A percentile compares a stretch with the other conserved stretches of the same genome.
Evolutionary conservation across 2,113 vertebrate genomes (phyloP).

Genomic region (Leiothrix lutea): DNA sequence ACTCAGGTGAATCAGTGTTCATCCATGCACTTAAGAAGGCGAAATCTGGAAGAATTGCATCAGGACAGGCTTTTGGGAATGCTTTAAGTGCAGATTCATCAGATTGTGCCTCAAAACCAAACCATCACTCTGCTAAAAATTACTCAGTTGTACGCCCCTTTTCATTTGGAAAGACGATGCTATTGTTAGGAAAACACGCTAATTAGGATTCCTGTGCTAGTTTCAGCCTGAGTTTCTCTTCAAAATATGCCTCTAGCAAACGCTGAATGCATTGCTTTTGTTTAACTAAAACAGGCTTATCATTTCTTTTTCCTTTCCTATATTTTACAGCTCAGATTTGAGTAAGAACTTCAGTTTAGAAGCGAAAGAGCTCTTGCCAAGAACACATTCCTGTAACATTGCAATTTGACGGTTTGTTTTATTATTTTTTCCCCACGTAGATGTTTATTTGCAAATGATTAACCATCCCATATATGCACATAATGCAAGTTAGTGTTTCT

Average conservation of each 20-base stretch:
- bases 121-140: constrained; percentile 3
- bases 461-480: neutral
- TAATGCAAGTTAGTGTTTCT: neutral
- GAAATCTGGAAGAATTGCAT: neutral
- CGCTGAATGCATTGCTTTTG: constrained; percentile 42
- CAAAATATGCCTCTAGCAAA: constrained; percentile 37
- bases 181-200: neutral
- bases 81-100: neutral
- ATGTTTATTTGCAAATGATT: constrained; percentile 53
- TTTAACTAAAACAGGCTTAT: constrained; percentile 47
- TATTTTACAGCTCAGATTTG: constrained; percentile 15
- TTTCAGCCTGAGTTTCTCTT: constrained; percentile 37
- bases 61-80: neutral
- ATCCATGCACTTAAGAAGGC: neutral
- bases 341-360: constrained; percentile 3
- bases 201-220: constrained; percentile 54
- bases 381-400: constrained; percentile 27
- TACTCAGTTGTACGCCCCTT: neutral
- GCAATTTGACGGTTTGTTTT: constrained; percentile 26
- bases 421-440: neutral
- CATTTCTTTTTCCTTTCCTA: neutral
- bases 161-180: neutral
- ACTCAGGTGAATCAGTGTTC: neutral
- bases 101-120: neutral
- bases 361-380: constrained; percentile 30